Evolutionary conservation across 1,140 invertebrate species (phyloP).

Genomic region (Camponotus vicinus): DNA sequence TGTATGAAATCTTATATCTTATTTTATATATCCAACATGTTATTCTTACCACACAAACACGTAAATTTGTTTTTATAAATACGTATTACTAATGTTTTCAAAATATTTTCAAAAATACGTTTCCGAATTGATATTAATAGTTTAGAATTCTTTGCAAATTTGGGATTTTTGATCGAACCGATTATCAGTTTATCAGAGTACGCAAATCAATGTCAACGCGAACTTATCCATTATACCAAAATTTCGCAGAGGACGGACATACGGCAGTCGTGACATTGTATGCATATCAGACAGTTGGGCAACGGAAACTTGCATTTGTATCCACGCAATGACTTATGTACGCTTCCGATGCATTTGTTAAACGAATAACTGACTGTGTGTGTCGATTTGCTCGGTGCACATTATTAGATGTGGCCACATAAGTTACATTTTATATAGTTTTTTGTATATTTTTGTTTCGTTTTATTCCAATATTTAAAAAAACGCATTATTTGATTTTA

Average conservation of each 20-base stretch:
- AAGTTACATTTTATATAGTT: not conserved
- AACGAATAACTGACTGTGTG: slow-evolving; percentile 14
- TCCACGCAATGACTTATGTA: slow-evolving; percentile 45
- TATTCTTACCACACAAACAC: not conserved
- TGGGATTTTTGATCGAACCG: too few species aligned
- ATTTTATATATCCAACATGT: not conserved
- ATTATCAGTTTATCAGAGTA: slow-evolving; percentile 20
- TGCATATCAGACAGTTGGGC: slow-evolving; percentile 83
- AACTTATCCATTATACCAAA: not conserved
- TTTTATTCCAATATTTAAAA: not conserved
- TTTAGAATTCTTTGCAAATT: not conserved
- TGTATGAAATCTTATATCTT: slow-evolving; percentile 1
- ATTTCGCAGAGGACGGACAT: slow-evolving; percentile 65
- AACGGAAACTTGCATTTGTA: slow-evolving; percentile 72
- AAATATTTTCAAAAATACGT: not conserved
- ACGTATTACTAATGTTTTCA: not conserved
- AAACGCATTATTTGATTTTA: not conserved
- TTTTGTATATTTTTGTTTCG: not conserved
- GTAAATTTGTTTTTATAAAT: slow-evolving; percentile 12
- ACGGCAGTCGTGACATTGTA: slow-evolving; percentile 82
- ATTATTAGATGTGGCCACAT: not conserved
- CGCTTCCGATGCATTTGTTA: slow-evolving; percentile 55
- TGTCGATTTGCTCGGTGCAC: not conserved
- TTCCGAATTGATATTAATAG: not conserved
- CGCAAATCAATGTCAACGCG: slow-evolving; percentile 67